Evolutionary conservation across 2,113 vertebrate genomes (phyloP).

Genomic region (Sander vitreus): DNA sequence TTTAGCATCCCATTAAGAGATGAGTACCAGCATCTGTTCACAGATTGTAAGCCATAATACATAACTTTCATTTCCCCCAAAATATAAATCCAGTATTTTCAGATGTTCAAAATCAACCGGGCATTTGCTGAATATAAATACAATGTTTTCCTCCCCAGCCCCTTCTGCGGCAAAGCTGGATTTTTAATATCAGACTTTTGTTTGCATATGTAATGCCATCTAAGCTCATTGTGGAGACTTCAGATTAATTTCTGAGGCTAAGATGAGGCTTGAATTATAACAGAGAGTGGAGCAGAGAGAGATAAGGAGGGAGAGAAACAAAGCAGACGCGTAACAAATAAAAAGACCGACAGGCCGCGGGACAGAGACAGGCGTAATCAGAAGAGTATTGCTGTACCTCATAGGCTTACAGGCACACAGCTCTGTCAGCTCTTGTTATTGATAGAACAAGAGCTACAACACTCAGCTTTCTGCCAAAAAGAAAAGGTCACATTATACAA

Average conservation of each 20-base stretch:
- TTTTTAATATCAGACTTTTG: slow-evolving; percentile 83
- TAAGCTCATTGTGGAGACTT: slow-evolving; percentile 81
- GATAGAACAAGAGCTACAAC: slow-evolving; percentile 61
- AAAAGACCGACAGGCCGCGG: slow-evolving; percentile 45
- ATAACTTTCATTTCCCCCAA: slow-evolving; percentile 22
- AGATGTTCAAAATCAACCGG: slow-evolving; percentile 17
- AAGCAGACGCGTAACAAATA: slow-evolving; percentile 58
- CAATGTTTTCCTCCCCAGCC: slow-evolving; percentile 12
- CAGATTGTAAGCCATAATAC: slow-evolving; percentile 24
- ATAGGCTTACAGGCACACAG: slow-evolving; percentile 28
- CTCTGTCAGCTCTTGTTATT: slow-evolving; percentile 55
- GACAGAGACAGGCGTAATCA: slow-evolving; percentile 58
- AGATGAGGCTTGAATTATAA: slow-evolving; percentile 73
- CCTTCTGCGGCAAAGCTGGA: slow-evolving; percentile 53
- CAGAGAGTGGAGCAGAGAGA: slow-evolving; percentile 44
- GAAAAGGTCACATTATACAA: slow-evolving; percentile 67
- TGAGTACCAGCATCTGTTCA: slow-evolving; percentile 26
- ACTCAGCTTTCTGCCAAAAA: slow-evolving; percentile 30
- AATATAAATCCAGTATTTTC: slow-evolving; percentile 51
- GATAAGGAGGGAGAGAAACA: slow-evolving; percentile 61
- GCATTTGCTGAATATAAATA: slow-evolving; percentile 51
- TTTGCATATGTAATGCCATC: slow-evolving; percentile 82
- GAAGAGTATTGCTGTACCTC: slow-evolving; percentile 59
- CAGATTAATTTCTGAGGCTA: slow-evolving; percentile 79
- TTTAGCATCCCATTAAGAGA: neutral